Conservation (phyloP, 2,113 vertebrate species). For the Ia io region DNA sequence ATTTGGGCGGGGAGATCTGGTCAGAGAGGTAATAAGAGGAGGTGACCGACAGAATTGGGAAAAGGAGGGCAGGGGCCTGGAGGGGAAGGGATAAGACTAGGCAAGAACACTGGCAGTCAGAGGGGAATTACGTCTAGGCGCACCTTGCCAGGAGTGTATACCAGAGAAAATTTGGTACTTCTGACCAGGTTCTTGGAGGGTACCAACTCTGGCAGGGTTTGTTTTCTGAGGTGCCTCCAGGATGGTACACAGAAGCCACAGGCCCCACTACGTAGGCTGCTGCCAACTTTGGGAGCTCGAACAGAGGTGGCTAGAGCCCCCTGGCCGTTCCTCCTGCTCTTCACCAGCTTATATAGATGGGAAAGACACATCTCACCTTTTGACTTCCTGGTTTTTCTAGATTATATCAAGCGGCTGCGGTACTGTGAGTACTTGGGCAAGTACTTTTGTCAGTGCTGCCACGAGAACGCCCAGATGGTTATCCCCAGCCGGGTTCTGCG, state of each 20-base stretch:
- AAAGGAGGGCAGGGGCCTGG: not conserved
- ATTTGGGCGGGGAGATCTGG: too few relatives aligned
- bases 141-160: not conserved
- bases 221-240: not conserved
- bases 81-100: not conserved
- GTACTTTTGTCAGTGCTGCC: conserved; percentile 99
- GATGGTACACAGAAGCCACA: not conserved
- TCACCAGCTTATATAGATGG: not conserved
- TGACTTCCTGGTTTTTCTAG: conserved; percentile 76
- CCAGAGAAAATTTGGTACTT: not conserved
- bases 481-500: conserved; percentile 93
- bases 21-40: not conserved
- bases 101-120: not conserved
- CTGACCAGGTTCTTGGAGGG: not conserved
- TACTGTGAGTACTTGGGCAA: conserved; percentile 98
- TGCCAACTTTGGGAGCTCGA: not conserved
- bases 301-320: not conserved
- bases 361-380: not conserved
- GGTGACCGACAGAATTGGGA: not conserved
- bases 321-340: not conserved
- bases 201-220: not conserved
- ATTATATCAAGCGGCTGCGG: conserved; percentile 95
- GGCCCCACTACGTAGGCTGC: not conserved
- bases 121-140: not conserved
- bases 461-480: conserved; percentile 91